Evolutionary conservation across 2,797 vertebrate genomes (phyloP).

Genomic region (Gadopsis bispinosus): DNA sequence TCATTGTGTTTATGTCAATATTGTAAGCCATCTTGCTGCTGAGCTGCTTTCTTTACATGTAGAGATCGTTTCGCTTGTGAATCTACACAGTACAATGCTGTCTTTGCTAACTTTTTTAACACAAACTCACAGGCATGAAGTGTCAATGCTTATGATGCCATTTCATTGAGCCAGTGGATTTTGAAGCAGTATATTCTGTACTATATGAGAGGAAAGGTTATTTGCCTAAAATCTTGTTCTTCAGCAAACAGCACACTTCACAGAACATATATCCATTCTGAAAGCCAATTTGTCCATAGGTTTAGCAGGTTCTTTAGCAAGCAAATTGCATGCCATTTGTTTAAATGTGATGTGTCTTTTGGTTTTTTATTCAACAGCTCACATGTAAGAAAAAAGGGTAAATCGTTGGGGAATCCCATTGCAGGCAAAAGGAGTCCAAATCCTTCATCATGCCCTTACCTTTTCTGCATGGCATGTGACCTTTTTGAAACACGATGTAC

Average conservation of each 20-base stretch:
- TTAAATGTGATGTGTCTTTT: background rate
- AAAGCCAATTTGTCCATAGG: background rate
- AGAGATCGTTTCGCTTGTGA: background rate
- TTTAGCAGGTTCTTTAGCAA: background rate
- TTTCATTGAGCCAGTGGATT: background rate
- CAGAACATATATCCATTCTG: background rate
- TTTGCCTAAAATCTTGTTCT: background rate
- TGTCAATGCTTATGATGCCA: background rate
- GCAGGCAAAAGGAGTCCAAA: background rate
- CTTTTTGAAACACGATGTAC: slow-evolving; percentile 39
- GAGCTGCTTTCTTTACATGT: slow-evolving; percentile 14
- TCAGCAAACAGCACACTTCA: background rate
- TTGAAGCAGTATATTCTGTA: background rate
- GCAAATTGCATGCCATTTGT: background rate
- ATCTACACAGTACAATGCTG: background rate
- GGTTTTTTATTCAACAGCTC: background rate
- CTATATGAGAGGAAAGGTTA: background rate
- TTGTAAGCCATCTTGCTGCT: slow-evolving; percentile 18
- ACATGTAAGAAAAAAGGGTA: background rate
- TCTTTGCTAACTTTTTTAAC: slow-evolving; percentile 4
- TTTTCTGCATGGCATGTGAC: slow-evolving; percentile 25
- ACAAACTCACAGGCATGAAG: background rate
- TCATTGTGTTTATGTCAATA: slow-evolving; percentile 34
- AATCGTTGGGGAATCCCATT: slow-evolving; percentile 3
- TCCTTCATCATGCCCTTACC: slow-evolving; percentile 18